Evolutionary conservation across 2,797 vertebrate species (phyloP).

Genomic region (Esox lucius): DNA sequence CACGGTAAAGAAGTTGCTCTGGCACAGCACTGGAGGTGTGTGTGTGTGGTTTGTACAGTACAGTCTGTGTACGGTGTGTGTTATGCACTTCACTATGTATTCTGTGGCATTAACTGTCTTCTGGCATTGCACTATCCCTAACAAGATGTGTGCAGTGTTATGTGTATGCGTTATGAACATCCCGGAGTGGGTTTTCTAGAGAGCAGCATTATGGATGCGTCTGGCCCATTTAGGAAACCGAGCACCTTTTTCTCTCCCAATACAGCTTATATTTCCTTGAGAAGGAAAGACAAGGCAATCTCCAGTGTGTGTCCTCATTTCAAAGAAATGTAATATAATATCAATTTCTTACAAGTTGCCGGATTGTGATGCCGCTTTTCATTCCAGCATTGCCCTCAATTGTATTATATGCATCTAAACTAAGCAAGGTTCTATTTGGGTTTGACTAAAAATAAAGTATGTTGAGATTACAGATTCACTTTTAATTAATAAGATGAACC

Average conservation of each 20-base stretch:
- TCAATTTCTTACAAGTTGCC: slow-evolving; percentile 3
- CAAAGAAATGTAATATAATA: slow-evolving; percentile 11
- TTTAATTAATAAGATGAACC: not conserved
- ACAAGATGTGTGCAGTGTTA: slow-evolving; percentile 45
- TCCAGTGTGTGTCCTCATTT: slow-evolving; percentile 14
- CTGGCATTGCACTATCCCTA: slow-evolving; percentile 50
- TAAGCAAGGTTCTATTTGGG: not conserved
- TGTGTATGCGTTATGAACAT: slow-evolving; percentile 44
- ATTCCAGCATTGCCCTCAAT: not conserved
- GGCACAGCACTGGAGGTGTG: slow-evolving; percentile 51
- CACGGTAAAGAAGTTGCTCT: slow-evolving; percentile 69
- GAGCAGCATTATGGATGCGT: slow-evolving; percentile 35
- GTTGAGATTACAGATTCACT: not conserved
- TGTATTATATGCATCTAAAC: not conserved
- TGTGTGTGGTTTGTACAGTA: slow-evolving; percentile 3
- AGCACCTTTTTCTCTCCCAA: slow-evolving; percentile 18
- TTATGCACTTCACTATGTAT: slow-evolving; percentile 30
- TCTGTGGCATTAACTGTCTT: slow-evolving; percentile 51
- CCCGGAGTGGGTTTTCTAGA: slow-evolving; percentile 44
- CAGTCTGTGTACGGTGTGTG: slow-evolving; percentile 5
- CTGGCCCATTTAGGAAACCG: slow-evolving; percentile 31
- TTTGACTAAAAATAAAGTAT: not conserved
- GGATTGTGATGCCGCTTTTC: slow-evolving; percentile 11
- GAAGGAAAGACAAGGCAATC: slow-evolving; percentile 13
- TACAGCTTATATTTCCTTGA: not conserved